A percentile compares a stretch with the other conserved stretches of the same genome.
Evolutionary conservation across 2,113 vertebrate genomes (phyloP).

Genomic region (Cavia porcellus): DNA sequence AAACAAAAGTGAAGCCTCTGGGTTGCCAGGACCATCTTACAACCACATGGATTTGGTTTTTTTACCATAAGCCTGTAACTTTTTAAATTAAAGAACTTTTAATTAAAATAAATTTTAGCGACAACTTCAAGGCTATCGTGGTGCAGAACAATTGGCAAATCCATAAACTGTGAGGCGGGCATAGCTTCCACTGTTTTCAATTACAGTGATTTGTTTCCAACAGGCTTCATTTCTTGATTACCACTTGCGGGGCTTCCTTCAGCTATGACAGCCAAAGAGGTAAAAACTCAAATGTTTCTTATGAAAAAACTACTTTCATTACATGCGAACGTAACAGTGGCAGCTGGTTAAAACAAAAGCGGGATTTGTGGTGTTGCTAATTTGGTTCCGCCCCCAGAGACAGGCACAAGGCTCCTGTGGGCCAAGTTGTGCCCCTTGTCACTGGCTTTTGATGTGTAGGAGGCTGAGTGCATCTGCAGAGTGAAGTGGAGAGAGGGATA

Average conservation of each 20-base stretch:
- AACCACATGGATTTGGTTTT: not conserved
- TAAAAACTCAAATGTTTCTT: slow-evolving; percentile 24
- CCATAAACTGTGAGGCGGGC: not conserved
- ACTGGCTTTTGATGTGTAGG: not conserved
- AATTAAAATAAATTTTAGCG: slow-evolving; percentile 41
- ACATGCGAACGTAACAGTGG: not conserved
- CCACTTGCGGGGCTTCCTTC: not conserved
- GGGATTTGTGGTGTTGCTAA: not conserved
- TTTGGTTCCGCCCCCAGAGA: not conserved
- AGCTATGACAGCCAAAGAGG: slow-evolving; percentile 27
- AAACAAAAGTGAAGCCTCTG: not conserved
- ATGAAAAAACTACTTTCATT: slow-evolving; percentile 42
- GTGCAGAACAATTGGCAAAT: slow-evolving; percentile 38
- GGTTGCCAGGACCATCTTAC: not conserved
- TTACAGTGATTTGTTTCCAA: slow-evolving; percentile 6
- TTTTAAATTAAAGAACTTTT: slow-evolving; percentile 14
- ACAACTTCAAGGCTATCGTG: not conserved
- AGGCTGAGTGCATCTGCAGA: not conserved
- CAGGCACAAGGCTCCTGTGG: not conserved
- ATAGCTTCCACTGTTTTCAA: not conserved
- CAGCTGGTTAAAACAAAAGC: slow-evolving; percentile 30
- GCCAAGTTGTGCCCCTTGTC: not conserved
- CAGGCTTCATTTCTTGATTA: not conserved
- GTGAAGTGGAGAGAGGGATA: not conserved
- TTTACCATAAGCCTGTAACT: not conserved